These are phyloP conservation scores for Enteromius paludinosus DNA, from an alignment of 2,797 vertebrate genomes.

Conservation along the genomic window DNA sequence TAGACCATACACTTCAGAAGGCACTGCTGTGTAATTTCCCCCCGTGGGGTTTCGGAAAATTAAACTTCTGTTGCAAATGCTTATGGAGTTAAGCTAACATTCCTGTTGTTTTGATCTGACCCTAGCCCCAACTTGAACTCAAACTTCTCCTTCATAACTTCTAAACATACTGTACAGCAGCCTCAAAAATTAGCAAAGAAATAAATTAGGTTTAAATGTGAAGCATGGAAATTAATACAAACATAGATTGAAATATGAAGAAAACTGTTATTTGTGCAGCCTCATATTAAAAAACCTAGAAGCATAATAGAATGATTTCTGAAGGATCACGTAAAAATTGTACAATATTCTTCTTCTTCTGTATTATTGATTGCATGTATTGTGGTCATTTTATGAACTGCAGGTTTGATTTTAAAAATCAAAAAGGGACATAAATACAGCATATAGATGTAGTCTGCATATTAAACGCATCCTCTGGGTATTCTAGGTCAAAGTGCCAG, in stretches of 20 bases:
- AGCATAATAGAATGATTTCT: background rate
- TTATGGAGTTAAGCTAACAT: background rate
- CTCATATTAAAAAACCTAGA: background rate
- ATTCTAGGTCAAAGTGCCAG: conserved; percentile 72
- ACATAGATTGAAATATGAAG: background rate
- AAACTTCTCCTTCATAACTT: background rate
- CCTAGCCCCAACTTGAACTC: background rate
- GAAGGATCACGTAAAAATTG: background rate
- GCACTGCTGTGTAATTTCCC: background rate
- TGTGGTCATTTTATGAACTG: background rate
- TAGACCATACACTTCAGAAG: background rate
- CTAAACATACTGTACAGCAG: background rate
- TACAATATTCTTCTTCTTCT: background rate
- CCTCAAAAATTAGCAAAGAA: background rate
- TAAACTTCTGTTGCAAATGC: background rate
- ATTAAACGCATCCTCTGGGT: conserved; percentile 54
- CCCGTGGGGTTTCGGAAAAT: background rate
- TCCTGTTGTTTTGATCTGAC: too few relatives aligned
- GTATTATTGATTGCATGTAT: background rate
- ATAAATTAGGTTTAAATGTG: background rate
- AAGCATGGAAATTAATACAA: background rate
- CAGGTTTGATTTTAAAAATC: background rate
- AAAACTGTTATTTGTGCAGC: background rate
- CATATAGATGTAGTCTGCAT: background rate
- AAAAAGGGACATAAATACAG: background rate